Conservation (phyloP, 2,797 vertebrate species). For the Sternarchorhynchus goeldii region DNA sequence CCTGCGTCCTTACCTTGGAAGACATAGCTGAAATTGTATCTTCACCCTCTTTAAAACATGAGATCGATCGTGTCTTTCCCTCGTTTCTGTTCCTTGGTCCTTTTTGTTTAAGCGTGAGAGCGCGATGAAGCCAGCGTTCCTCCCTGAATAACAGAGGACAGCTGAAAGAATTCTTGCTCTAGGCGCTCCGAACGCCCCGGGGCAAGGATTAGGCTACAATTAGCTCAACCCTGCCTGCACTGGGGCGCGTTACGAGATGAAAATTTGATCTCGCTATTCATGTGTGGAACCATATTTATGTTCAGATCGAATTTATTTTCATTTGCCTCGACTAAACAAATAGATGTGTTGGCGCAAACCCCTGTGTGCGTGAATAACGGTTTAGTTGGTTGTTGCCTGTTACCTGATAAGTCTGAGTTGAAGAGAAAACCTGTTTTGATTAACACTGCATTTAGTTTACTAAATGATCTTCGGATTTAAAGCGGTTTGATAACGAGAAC, state of each 20-base stretch:
- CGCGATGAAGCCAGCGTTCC: conserved; percentile 59
- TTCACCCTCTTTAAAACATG: conserved; percentile 67
- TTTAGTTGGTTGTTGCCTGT: conserved; percentile 20
- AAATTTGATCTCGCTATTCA: conserved; percentile 76
- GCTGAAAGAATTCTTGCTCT: conserved; percentile 85
- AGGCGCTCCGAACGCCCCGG: conserved; percentile 90
- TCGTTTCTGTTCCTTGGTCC: conserved; percentile 28
- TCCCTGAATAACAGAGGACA: conserved; percentile 87
- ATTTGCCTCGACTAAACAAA: background rate
- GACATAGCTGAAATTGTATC: conserved; percentile 79
- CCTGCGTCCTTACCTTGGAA: conserved; percentile 81
- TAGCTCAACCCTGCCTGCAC: conserved; percentile 90
- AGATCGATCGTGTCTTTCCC: conserved; percentile 43
- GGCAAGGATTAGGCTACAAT: conserved; percentile 96
- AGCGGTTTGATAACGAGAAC: no score
- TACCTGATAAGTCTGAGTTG: background rate
- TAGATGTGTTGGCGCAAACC: background rate
- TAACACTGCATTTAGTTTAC: background rate
- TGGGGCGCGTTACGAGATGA: conserved; percentile 84
- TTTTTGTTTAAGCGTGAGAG: conserved; percentile 42
- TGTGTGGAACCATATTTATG: conserved; percentile 11
- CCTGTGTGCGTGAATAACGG: conserved; percentile 31
- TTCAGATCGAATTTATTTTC: background rate
- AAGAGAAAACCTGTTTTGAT: background rate
- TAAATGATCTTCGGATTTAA: no score